Evolutionary conservation across 2,113 vertebrate species (phyloP).

Genomic region (Eleginops maclovinus): DNA sequence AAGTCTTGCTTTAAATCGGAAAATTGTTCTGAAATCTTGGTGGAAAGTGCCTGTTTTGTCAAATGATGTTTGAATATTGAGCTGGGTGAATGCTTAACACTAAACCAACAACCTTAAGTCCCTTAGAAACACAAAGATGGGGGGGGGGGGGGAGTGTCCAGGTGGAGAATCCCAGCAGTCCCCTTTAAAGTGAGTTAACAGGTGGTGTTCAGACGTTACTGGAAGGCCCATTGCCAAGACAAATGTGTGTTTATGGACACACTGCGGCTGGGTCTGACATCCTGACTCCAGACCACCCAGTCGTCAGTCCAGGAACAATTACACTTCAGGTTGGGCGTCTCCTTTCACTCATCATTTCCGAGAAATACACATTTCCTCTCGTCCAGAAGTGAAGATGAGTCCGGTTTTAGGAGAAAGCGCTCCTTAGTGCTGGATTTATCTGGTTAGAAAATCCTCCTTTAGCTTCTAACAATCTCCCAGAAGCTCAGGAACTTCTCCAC

Average conservation of each 20-base stretch:
- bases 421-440: too few species aligned
- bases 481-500: background rate
- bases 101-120: too few species aligned
- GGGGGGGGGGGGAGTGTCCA: too few species aligned
- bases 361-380: background rate
- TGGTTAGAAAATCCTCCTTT: background rate
- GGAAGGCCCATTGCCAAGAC: constrained; percentile 5
- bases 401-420: background rate
- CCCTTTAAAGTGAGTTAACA: constrained; percentile 1
- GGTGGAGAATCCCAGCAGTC: too few species aligned
- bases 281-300: constrained; percentile 34
- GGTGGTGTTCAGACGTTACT: constrained; percentile 5
- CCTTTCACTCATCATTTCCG: background rate
- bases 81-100: too few species aligned
- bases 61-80: too few species aligned
- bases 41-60: too few species aligned
- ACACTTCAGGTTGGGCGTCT: background rate
- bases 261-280: constrained; percentile 17
- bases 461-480: background rate
- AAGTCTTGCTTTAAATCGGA: too few species aligned
- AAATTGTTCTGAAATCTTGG: too few species aligned
- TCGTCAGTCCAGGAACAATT: background rate
- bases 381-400: background rate
- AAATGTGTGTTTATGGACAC: constrained; percentile 21
- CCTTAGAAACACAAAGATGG: too few species aligned